Conservation (phyloP, 2,797 vertebrate genomes). For the Sarcoramphus papa region DNA sequence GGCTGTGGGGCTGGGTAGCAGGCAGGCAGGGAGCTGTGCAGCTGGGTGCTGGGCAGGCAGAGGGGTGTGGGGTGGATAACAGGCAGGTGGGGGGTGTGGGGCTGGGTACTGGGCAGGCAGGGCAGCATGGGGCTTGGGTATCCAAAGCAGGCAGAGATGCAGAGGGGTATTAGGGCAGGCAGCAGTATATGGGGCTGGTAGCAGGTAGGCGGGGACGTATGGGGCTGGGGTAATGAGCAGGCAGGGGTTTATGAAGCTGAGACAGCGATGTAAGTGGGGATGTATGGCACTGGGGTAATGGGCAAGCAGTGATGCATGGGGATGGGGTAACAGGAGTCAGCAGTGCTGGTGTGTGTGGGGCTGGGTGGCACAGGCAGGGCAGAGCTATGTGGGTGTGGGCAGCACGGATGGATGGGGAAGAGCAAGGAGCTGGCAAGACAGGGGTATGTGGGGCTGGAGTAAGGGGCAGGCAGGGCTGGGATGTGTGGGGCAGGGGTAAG, state of each 20-base stretch:
- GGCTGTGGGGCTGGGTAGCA: not conserved
- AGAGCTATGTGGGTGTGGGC: not conserved
- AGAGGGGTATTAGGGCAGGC: not conserved
- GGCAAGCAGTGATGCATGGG: not conserved
- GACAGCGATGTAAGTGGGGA: accelerated
- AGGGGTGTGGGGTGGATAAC: not conserved
- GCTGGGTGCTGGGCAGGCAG: not conserved
- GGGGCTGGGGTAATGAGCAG: not conserved
- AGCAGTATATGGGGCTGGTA: not conserved
- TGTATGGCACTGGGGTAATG: not conserved
- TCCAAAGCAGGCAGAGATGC: not conserved
- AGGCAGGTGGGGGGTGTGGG: not conserved
- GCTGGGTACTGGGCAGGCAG: not conserved
- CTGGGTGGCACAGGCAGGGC: not conserved
- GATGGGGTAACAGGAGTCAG: not conserved
- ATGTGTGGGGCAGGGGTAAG: not conserved
- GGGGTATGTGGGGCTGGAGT: not conserved
- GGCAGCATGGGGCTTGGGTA: not conserved
- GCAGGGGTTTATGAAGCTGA: not conserved
- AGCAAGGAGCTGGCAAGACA: not conserved
- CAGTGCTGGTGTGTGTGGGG: not conserved
- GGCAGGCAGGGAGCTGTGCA: not conserved
- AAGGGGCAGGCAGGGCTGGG: not conserved
- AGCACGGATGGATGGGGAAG: not conserved
- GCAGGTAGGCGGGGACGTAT: not conserved